A percentile compares a stretch with the other conserved stretches of the same genome.
These are phyloP conservation scores for Zygogramma bicolorata DNA, from an alignment of 2,888 invertebrate genomes.

Conservation along the genomic window DNA sequence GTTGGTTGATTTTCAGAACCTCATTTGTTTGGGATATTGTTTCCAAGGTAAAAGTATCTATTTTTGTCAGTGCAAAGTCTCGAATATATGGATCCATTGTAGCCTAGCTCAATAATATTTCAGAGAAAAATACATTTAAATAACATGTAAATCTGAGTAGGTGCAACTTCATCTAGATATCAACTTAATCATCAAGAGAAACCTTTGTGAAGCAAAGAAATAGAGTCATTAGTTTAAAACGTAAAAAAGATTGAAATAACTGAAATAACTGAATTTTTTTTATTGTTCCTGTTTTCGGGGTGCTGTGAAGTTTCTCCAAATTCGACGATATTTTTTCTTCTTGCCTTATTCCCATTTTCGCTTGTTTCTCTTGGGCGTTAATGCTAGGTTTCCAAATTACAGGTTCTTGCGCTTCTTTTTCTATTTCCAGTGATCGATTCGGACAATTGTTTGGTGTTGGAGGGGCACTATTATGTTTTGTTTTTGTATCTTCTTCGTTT, in stretches of 20 bases:
- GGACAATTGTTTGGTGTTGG: not conserved
- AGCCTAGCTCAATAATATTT: not conserved
- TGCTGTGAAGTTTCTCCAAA: not conserved
- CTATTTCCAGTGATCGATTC: not conserved
- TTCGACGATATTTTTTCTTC: not conserved
- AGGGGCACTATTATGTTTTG: not conserved
- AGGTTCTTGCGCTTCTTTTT: not conserved
- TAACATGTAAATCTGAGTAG: not conserved
- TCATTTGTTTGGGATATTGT: not conserved
- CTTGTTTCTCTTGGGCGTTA: not conserved
- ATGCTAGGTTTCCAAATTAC: not conserved
- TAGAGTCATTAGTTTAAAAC: not conserved
- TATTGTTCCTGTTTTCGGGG: not conserved
- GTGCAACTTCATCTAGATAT: not conserved
- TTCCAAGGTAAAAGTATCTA: not conserved
- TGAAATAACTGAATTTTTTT: not conserved
- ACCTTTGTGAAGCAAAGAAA: not conserved
- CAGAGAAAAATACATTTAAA: not conserved
- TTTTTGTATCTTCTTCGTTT: not conserved
- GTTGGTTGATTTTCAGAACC: not conserved
- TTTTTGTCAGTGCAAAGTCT: not conserved
- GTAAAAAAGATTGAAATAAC: not conserved
- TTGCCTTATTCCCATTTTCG: not conserved
- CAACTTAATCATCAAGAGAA: not conserved
- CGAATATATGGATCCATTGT: not conserved